Evolutionary conservation across 2,113 vertebrate species (phyloP).

Genomic region (Semnornis frantzii): DNA sequence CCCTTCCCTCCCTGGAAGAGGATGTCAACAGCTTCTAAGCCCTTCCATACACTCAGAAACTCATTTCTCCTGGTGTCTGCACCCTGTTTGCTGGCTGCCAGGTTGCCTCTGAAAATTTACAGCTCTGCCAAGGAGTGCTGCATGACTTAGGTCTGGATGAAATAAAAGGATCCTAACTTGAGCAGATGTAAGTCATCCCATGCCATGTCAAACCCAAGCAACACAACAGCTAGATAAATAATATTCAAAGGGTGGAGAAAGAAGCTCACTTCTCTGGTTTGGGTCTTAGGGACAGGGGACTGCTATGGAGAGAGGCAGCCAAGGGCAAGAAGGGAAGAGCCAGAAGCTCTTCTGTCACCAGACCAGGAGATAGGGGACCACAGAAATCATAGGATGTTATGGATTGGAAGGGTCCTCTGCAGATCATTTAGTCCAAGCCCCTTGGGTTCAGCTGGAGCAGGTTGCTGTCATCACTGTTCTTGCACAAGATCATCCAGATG

Average conservation of each 20-base stretch:
- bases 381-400: too few relatives aligned
- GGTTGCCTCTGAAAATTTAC: not conserved
- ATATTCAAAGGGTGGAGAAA: not conserved
- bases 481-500: too few relatives aligned
- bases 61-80: not conserved
- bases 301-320: not conserved
- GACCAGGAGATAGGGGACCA: rapidly evolving
- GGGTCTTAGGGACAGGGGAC: not conserved
- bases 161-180: not conserved
- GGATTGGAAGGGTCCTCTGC: too few relatives aligned
- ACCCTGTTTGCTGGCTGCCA: not conserved
- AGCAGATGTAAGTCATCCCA: not conserved
- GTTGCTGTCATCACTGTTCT: rapidly evolving
- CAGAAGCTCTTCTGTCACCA: not conserved
- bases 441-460: too few relatives aligned
- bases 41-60: not conserved
- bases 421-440: too few relatives aligned
- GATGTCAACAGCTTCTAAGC: not conserved
- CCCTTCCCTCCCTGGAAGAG: not conserved
- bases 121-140: not conserved
- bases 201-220: rapidly evolving
- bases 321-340: not conserved
- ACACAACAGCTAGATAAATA: constrained; percentile 15
- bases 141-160: not conserved
- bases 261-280: not conserved